Conservation (phyloP, 2,888 invertebrate genomes). For the Perithous albicinctus region DNA sequence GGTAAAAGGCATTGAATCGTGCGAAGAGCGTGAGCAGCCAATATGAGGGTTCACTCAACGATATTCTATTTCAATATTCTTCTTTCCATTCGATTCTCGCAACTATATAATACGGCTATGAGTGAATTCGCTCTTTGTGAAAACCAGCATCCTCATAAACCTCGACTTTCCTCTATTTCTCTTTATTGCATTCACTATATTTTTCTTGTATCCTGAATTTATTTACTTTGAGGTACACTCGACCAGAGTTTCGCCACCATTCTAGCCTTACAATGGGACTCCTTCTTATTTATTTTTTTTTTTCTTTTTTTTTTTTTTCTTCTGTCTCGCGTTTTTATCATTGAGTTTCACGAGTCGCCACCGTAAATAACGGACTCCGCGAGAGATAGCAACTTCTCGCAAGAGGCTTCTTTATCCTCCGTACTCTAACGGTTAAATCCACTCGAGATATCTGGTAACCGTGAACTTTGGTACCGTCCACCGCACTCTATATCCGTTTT, state of each 20-base stretch:
- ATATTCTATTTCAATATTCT: background rate
- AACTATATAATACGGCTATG: background rate
- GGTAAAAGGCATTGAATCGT: background rate
- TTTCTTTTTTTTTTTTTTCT: too few relatives aligned
- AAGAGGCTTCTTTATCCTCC: slow-evolving; percentile 8
- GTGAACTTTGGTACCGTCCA: background rate
- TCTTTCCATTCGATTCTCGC: background rate
- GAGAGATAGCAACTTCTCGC: slow-evolving; percentile 38
- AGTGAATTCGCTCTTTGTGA: too few relatives aligned
- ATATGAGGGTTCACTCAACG: background rate
- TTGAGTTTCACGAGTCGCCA: slow-evolving; percentile 20
- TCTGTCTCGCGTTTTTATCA: too few relatives aligned
- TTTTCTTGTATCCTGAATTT: background rate
- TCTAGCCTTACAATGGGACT: slow-evolving; percentile 43
- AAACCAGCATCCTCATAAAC: too few relatives aligned
- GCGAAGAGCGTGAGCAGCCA: background rate
- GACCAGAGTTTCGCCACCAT: slow-evolving; percentile 6
- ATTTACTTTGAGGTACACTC: slow-evolving; percentile 4
- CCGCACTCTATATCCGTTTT: background rate
- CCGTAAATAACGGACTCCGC: slow-evolving; percentile 55
- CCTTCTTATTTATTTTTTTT: slow-evolving; percentile 3
- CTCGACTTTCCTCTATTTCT: background rate
- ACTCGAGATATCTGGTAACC: slow-evolving; percentile 18
- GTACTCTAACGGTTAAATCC: slow-evolving; percentile 1
- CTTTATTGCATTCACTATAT: too few relatives aligned